Percentiles rank a stretch among this genome's conserved stretches.
These are phyloP conservation scores for Oryzias sinensis DNA, from an alignment of 2,797 vertebrate species.

Conservation along the genomic window DNA sequence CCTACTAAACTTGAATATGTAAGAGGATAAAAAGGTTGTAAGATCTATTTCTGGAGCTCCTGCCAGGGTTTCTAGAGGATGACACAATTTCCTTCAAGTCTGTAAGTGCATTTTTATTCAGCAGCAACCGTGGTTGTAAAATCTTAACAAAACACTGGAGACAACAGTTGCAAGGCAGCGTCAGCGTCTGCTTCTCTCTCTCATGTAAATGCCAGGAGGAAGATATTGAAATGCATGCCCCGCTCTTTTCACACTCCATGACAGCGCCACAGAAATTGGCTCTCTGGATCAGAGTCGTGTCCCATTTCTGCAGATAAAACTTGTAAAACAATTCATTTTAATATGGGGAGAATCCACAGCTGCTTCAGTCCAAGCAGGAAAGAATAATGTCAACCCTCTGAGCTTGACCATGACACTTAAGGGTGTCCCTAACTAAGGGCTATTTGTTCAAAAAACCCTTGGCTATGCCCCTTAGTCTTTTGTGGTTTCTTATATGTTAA, in stretches of 20 bases:
- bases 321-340: constrained; percentile 71
- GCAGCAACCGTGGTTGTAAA: constrained; percentile 3
- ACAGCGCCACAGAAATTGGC: constrained; percentile 59
- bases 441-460: constrained; percentile 59
- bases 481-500: constrained; percentile 74
- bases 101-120: constrained; percentile 8
- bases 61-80: constrained; percentile 10
- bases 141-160: constrained; percentile 19
- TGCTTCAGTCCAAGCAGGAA: constrained; percentile 42
- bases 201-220: constrained; percentile 48
- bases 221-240: constrained; percentile 54
- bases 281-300: constrained; percentile 52
- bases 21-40: neutral
- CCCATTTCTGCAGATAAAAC: constrained; percentile 65
- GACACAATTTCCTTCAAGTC: neutral
- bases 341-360: constrained; percentile 52
- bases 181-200: constrained; percentile 5
- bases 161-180: constrained; percentile 11
- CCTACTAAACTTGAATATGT: neutral
- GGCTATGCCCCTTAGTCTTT: constrained; percentile 57
- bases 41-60: constrained; percentile 4
- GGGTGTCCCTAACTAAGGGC: constrained; percentile 70
- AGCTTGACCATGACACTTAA: constrained; percentile 71
- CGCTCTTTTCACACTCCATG: constrained; percentile 29
- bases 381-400: constrained; percentile 62